These are phyloP conservation scores for Leiothrix lutea DNA, from an alignment of 2,113 vertebrate genomes.

Conservation along the genomic window DNA sequence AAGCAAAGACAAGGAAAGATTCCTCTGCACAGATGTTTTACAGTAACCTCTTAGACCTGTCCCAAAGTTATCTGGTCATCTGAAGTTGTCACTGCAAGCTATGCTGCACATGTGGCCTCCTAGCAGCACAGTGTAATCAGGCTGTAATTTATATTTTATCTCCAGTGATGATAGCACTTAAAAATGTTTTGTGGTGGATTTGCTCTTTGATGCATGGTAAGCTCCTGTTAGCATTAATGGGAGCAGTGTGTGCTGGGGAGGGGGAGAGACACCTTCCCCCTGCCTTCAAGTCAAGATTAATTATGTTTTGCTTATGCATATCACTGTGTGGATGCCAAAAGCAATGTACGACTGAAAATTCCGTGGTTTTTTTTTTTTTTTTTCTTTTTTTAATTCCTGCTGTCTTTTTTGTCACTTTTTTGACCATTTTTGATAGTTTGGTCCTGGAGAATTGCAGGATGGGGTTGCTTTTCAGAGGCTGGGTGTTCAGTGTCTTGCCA, in stretches of 20 bases:
- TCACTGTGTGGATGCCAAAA: not conserved
- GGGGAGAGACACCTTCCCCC: not conserved
- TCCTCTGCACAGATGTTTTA: not conserved
- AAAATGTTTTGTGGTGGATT: slow-evolving; percentile 46
- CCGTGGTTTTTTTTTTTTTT: rapidly evolving
- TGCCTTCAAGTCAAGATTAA: not conserved
- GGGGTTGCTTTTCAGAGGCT: not conserved
- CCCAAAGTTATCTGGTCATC: slow-evolving; percentile 20
- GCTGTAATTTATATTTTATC: slow-evolving; percentile 56
- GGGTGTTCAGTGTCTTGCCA: not conserved
- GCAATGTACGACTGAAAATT: not conserved
- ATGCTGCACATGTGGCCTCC: not conserved
- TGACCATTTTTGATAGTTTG: not conserved
- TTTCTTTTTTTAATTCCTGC: not conserved
- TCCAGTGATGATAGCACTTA: slow-evolving; percentile 50
- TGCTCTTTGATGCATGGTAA: slow-evolving; percentile 51
- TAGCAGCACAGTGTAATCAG: not conserved
- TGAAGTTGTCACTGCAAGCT: not conserved
- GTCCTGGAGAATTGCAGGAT: not conserved
- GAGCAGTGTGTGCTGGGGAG: not conserved
- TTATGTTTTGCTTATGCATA: not conserved
- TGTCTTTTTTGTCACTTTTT: not conserved
- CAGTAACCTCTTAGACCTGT: slow-evolving; percentile 2
- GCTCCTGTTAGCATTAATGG: slow-evolving; percentile 51
- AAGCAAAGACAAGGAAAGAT: not conserved